Conservation (phyloP, 2,113 vertebrate species). For the Tursiops truncatus region DNA sequence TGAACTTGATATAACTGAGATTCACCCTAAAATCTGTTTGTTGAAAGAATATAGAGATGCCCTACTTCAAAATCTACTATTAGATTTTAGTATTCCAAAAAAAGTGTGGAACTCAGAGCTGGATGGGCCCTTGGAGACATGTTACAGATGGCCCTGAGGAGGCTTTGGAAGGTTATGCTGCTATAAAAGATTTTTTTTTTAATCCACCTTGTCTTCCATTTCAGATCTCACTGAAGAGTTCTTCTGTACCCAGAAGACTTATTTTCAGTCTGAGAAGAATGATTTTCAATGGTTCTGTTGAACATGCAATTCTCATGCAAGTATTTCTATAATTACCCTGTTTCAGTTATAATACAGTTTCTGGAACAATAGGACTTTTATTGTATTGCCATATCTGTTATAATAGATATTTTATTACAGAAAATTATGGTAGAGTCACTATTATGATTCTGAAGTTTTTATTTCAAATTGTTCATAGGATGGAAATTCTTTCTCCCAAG, state of each 20-base stretch:
- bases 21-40: constrained; percentile 7
- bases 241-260: neutral
- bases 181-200: neutral
- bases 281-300: constrained; percentile 63
- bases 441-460: constrained; percentile 70
- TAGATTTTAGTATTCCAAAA: constrained; percentile 22
- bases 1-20: constrained; percentile 7
- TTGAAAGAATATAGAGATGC: neutral
- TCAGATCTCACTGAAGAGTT: neutral
- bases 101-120: neutral
- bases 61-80: neutral
- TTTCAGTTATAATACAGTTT: constrained; percentile 71
- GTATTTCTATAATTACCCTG: constrained; percentile 73
- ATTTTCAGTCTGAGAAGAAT: constrained; percentile 57
- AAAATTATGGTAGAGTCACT: constrained; percentile 69
- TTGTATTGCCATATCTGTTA: constrained; percentile 64
- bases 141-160: neutral
- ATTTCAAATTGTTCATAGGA: constrained; percentile 62
- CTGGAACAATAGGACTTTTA: constrained; percentile 73
- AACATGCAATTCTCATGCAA: constrained; percentile 59
- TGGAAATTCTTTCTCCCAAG: constrained; percentile 45
- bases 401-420: constrained; percentile 76
- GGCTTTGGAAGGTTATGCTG: neutral
- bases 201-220: constrained; percentile 8
- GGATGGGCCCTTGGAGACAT: neutral